Evolutionary conservation across 2,888 invertebrate species (phyloP), one percentile per base, ranked within the genome.

Genomic region (Leptopilina syphax): DNA sequence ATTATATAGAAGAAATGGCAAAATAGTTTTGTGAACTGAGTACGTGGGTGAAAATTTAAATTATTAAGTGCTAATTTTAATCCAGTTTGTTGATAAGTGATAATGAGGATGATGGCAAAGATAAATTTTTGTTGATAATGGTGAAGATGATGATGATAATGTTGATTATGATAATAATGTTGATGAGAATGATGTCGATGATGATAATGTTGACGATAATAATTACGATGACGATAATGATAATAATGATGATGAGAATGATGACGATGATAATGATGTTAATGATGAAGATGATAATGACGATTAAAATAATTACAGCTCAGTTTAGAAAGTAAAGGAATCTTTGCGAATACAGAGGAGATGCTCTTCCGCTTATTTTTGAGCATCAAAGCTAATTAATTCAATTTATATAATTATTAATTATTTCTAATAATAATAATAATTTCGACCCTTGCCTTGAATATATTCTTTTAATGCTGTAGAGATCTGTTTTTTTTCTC

Each of bases 401-500:
- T 73, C 73, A 73, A 54, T 73, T 73, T 12, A 73, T 73, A 54
- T 57, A 57, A 73, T 50, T 50, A 50, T 44, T 44, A 44, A 44
- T 50, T 60, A 24, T 73, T 34, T 34, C 34, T 34, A 34, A 54
- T 73, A 70, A 50, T 70, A 70, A 54, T 54, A 50, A 50, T 63
- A 6, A 63, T 24, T 63, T 63, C 24, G 8, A 50, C 27, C 57
- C 54, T 79, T 50, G 47, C 60, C 78, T 41, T 13, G 12, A 7
- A 70, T 54, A 34, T 54, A 18, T 50, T 57, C 73, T 57, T 34
- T 7, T 73, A 78, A 84, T 83, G 84, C 81, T 77, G 84, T 83
- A 82, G 83, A 87, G 86, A 87, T 89, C 87, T 88, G 86, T 85
- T 10, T 50, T 54, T 70, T 70, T 70, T 57, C 24, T 27, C 80